Conservation (phyloP, 1,140 invertebrate genomes). For the Drosophila saltans region DNA sequence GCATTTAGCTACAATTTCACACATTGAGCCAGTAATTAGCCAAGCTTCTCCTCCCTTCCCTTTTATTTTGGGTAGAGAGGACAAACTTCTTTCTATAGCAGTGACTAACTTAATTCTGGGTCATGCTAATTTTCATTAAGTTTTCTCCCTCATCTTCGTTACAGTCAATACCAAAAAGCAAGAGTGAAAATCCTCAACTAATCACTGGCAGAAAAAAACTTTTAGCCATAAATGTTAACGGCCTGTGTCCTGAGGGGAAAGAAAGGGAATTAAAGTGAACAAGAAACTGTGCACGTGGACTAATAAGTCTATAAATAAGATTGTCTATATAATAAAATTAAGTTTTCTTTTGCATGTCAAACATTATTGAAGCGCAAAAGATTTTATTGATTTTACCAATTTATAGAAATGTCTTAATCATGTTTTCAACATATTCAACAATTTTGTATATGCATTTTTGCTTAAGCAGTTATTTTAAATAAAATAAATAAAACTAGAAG, state of each 20-base stretch:
- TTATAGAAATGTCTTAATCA: too few species aligned
- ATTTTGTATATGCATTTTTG: too few species aligned
- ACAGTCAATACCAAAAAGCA: constrained; percentile 4
- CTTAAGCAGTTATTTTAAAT: too few species aligned
- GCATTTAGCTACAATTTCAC: neutral
- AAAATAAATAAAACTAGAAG: too few species aligned
- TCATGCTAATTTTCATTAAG: constrained; percentile 9
- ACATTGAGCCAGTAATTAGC: constrained; percentile 6
- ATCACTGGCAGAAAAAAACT: constrained; percentile 53
- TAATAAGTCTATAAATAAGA: too few species aligned
- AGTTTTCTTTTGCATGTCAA: too few species aligned
- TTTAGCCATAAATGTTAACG: constrained; percentile 39
- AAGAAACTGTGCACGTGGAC: constrained; percentile 27
- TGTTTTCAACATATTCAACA: too few species aligned
- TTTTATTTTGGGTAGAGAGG: neutral
- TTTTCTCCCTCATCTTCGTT: neutral
- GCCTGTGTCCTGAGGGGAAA: constrained; percentile 33
- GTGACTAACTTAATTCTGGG: neutral
- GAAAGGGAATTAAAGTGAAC: neutral
- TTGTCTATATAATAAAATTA: too few species aligned
- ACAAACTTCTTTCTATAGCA: neutral
- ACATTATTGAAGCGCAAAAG: too few species aligned
- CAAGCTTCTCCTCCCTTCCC: neutral
- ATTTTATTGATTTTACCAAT: too few species aligned
- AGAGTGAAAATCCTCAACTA: constrained; percentile 53